Percentiles rank a stretch among this genome's conserved stretches.
Evolutionary conservation across 2,797 vertebrate genomes (phyloP).

Genomic region (Parauchenoglanis punctatus): DNA sequence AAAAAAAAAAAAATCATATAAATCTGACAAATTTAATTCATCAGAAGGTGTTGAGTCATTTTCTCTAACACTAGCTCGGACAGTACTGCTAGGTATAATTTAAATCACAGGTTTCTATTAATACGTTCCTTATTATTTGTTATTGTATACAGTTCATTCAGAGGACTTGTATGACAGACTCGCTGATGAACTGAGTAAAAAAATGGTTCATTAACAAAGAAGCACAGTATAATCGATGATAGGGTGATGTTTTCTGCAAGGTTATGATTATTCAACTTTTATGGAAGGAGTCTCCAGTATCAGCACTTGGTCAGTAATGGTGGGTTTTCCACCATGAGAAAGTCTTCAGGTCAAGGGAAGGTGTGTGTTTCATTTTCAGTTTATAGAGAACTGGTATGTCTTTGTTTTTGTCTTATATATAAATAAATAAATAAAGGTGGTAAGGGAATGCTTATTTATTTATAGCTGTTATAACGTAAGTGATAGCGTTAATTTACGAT

Average conservation of each 20-base stretch:
- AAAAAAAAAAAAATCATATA: not conserved
- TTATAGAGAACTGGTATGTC: not conserved
- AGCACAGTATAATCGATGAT: not conserved
- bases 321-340: not conserved
- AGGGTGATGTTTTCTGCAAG: not conserved
- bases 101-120: not conserved
- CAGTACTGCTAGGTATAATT: not conserved
- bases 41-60: not conserved
- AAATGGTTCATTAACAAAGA: too few relatives aligned
- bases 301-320: not conserved
- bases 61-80: not conserved
- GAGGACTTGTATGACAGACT: too few relatives aligned
- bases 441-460: not conserved
- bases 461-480: not conserved
- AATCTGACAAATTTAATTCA: not conserved
- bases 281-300: not conserved
- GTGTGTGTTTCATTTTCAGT: not conserved
- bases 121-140: not conserved
- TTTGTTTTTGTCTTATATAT: not conserved
- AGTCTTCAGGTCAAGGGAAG: not conserved
- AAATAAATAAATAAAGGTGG: too few relatives aligned
- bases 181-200: not conserved
- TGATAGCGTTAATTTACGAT: not conserved
- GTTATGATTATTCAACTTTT: not conserved
- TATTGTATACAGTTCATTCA: not conserved